Base-by-base conservation (phyloP, 2,888 invertebrate species). In the Andricus curvator region DNA sequence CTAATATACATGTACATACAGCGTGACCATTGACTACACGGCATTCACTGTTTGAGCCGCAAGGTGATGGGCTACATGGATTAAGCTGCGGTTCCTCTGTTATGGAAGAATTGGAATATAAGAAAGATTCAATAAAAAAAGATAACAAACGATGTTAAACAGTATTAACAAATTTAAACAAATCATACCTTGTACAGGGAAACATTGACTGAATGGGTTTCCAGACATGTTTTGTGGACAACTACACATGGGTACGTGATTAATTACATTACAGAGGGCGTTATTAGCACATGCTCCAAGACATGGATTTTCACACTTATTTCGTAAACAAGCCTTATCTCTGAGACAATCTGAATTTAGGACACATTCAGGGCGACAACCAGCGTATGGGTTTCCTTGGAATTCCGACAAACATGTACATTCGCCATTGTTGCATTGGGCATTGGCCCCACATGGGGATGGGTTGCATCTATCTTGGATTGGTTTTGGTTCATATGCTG, bases 281-380 rank as follows among this genome's bases (percentile, higher is more conserved):
- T 95, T 95, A 89, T 93, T 93, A 77, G 96, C 96, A 88, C 96
- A 96, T 81, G 95, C 95, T 78, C 94, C 95, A 68, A 94, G 94
- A 85, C 97, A 97, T 76, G 97, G 97, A 91, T 97, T 95, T 15
- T 93, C 89, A 91, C 97, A 97, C 93, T 96, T 96, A 87, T 96
- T 95, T 88, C 96, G 95, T 20, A 96, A 93, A 88, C 97, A 97
- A 4, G 97, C 96, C 90, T 94, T 95, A 84, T 96, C 94, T 20
- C 93, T 93, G 1, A 95, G 89, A 91, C 97, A 97, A 91, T 97
- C 97, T 2, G 96, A 95, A 87, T 96, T 97, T 65, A 96, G 94
- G 48, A 96, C 95, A 90, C 97, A 97, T 92, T 97, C 96, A 4
- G 93, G 93, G 60, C 92, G 89, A 80, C 93, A 93, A 41, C 92